Conservation (phyloP, 2,888 invertebrate genomes). For the Shargacucullia verbasci region DNA sequence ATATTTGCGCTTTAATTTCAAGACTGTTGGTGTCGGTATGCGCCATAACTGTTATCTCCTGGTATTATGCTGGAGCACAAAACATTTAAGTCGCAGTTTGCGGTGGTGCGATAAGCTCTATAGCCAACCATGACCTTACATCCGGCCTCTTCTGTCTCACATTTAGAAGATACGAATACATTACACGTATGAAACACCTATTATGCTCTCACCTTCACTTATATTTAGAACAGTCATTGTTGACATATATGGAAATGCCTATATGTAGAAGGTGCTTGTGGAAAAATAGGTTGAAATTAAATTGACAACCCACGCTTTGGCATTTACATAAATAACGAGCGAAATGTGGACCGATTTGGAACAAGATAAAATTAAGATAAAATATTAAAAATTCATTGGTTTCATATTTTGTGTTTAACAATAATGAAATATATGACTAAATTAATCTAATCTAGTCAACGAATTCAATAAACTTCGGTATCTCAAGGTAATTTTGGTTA, state of each 20-base stretch:
- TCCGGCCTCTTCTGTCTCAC: conserved; percentile 65
- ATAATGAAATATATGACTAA: too few species aligned
- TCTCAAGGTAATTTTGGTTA: too few species aligned
- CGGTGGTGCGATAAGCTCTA: conserved; percentile 72
- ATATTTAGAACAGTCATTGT: background rate
- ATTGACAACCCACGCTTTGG: background rate
- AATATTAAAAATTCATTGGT: too few species aligned
- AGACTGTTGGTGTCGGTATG: conserved; percentile 41
- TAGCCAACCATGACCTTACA: conserved; percentile 65
- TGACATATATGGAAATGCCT: conserved; percentile 4
- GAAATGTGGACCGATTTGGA: background rate
- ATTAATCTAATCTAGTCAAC: too few species aligned
- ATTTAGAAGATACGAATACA: conserved; percentile 44
- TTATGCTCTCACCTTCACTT: conserved; percentile 6
- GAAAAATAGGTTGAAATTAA: background rate
- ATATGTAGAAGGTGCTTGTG: background rate
- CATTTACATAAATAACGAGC: background rate
- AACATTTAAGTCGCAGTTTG: conserved; percentile 75
- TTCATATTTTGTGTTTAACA: too few species aligned
- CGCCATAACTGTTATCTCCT: conserved; percentile 63
- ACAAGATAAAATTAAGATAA: too few species aligned
- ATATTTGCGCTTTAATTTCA: conserved; percentile 53
- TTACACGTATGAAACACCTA: conserved; percentile 23
- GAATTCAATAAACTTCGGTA: too few species aligned
- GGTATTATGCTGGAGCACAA: conserved; percentile 65